A percentile compares a stretch with the other conserved stretches of the same genome.
Evolutionary conservation across 1,140 invertebrate species (phyloP).

Genomic region (Ceratosolen fusciceps): DNA sequence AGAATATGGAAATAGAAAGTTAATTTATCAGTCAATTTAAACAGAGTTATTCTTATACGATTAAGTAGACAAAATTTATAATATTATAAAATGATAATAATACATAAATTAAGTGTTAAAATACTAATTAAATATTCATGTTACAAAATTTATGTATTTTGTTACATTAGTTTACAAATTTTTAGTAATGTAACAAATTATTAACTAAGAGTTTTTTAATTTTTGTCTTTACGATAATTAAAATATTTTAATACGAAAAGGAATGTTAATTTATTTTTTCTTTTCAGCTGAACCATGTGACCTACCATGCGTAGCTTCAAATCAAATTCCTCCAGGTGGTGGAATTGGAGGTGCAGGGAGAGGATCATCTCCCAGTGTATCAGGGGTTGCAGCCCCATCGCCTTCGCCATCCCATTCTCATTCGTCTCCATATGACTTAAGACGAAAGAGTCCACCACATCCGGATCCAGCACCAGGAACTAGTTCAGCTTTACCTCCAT

Average conservation of each 20-base stretch:
- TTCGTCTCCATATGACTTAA: conserved; percentile 87
- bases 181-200: no score
- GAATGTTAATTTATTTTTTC: conserved; percentile 5
- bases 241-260: not conserved
- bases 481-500: conserved; percentile 68
- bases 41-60: no score
- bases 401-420: conserved; percentile 73
- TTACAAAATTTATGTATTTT: no score
- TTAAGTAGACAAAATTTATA: no score
- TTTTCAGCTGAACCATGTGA: conserved; percentile 81
- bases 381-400: conserved; percentile 68
- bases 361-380: conserved; percentile 69
- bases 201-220: no score
- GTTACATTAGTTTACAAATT: no score
- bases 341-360: conserved; percentile 60
- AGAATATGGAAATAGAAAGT: no score
- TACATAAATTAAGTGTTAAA: no score
- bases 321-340: conserved; percentile 75
- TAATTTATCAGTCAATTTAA: no score
- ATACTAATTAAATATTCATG: no score
- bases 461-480: conserved; percentile 69
- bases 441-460: conserved; percentile 83
- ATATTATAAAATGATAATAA: no score
- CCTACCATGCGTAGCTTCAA: conserved; percentile 77
- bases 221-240: no score